Base-by-base conservation (phyloP, 2,888 invertebrate genomes). In the Anagyrus pseudococci region DNA sequence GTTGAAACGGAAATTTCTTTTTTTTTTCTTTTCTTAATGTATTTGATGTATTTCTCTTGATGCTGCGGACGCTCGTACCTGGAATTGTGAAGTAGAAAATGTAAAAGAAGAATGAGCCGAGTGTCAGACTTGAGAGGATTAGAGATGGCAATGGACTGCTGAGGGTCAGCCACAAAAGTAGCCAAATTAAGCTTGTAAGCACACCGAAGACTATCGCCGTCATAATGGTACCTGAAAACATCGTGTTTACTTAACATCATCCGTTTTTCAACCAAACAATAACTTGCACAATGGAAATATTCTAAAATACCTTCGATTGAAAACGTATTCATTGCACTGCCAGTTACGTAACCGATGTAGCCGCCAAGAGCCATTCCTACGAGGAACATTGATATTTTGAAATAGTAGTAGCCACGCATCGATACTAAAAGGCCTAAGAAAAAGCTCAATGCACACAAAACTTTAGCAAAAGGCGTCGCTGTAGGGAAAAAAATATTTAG, bases 361-460 rank as follows among this genome's bases (percentile, higher is more conserved):
- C 84, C 82, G 22, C 88, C 87, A 67, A 83, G 82, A 50, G 86
- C 74, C 68, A 85, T 84, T n/a, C 88, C 87, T 55, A 87, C 80
- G 4, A 88, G 69, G 71, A 87, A 86, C 80, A 87, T 84, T 72
- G 87, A 87, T 67, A 83, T 81, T 75, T 85, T 86, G 74, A 88
- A 88, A 76, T 84, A 88, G 48, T 83, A 81, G 74, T 90, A 89
- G 4, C 91, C 91, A 57, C 84, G 81, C 75, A 86, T 85, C 65
- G 87, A 85, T 1, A 88, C 72, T 68, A 89, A 85, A 2, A 88
- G 47, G 13, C 91, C 91, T 46, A 87, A 66, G 70, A 89, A 84
- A 17, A 89, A 74, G 25, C 85, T 72, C 1, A 82, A 62, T 0
- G 85, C 85, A 69, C 85, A 86, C 73, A 77, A 1, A 6, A 72